phyloP scores from a whole-genome alignment of 2,888 invertebrate species.

The Hyppa rectilinea region DNA sequence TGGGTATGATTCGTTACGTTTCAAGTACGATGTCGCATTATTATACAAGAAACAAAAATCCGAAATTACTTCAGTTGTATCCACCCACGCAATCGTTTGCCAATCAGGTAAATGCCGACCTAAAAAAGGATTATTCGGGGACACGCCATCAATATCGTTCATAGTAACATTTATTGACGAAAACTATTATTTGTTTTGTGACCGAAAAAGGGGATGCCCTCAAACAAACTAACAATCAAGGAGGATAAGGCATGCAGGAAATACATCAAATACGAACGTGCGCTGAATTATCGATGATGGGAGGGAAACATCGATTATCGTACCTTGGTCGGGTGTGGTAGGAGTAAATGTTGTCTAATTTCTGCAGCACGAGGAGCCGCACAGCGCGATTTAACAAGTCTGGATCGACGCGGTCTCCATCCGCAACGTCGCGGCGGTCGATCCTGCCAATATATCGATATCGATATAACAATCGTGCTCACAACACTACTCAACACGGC shows the following conservation, averaged over 20 bases:
- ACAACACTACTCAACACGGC: constrained; percentile 80
- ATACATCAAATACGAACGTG: constrained; percentile 73
- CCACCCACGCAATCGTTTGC: constrained; percentile 11
- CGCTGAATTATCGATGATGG: constrained; percentile 71
- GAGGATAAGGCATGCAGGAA: constrained; percentile 71
- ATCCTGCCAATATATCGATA: constrained; percentile 89
- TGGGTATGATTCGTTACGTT: background rate
- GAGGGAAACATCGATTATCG: constrained; percentile 85
- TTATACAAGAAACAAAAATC: constrained; percentile 23
- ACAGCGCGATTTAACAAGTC: constrained; percentile 90
- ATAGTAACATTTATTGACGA: constrained; percentile 41
- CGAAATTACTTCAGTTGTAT: constrained; percentile 25
- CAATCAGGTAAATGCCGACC: constrained; percentile 29
- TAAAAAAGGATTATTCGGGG: constrained; percentile 37
- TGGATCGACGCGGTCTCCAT: constrained; percentile 86
- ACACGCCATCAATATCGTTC: constrained; percentile 48
- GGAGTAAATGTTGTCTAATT: constrained; percentile 91
- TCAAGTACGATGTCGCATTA: background rate
- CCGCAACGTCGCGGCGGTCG: constrained; percentile 87
- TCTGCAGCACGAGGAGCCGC: constrained; percentile 90
- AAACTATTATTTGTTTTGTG: constrained; percentile 28
- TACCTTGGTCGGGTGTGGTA: constrained; percentile 91
- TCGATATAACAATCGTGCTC: constrained; percentile 79
- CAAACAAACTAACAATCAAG: constrained; percentile 60
- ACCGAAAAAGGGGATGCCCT: constrained; percentile 29